Percentiles rank a stretch among this genome's conserved stretches.
Evolutionary conservation across 2,888 invertebrate species (phyloP).

Genomic region (Maniola hyperantus): DNA sequence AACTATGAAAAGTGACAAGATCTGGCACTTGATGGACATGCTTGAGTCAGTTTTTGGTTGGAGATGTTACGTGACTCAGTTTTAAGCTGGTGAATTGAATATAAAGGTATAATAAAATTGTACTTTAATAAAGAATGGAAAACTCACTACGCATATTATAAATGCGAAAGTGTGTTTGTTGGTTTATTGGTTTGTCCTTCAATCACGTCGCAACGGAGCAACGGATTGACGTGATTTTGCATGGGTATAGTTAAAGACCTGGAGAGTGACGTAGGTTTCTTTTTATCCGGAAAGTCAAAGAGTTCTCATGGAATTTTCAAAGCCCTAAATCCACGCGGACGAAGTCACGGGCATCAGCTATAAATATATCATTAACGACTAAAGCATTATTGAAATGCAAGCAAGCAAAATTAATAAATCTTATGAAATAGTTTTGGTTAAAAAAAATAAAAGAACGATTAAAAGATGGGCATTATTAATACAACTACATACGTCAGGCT

Average conservation of each 20-base stretch:
- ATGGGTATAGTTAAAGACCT: too few species aligned
- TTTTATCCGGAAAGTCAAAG: too few species aligned
- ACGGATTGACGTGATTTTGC: too few species aligned
- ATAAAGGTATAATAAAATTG: background rate
- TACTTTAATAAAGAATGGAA: background rate
- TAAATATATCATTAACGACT: background rate
- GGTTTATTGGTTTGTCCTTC: too few species aligned
- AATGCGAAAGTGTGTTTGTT: too few species aligned
- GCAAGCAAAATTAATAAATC: background rate
- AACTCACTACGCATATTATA: background rate
- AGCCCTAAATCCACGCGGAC: too few species aligned
- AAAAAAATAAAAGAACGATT: background rate
- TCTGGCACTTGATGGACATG: background rate
- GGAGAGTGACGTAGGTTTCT: too few species aligned
- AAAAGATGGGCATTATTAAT: background rate
- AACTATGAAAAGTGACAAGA: constrained; percentile 3
- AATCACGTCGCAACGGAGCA: too few species aligned
- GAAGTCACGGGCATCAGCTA: background rate
- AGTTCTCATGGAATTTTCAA: too few species aligned
- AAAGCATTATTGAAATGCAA: background rate
- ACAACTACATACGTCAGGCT: background rate
- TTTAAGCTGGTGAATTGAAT: background rate
- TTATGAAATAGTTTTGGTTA: too few species aligned
- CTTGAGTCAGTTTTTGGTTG: background rate
- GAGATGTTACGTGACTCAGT: background rate